A percentile compares a stretch with the other conserved stretches of the same genome.
phyloP scores from a whole-genome alignment of 2,888 invertebrate genomes.

The Holacanthella duospinosa region DNA sequence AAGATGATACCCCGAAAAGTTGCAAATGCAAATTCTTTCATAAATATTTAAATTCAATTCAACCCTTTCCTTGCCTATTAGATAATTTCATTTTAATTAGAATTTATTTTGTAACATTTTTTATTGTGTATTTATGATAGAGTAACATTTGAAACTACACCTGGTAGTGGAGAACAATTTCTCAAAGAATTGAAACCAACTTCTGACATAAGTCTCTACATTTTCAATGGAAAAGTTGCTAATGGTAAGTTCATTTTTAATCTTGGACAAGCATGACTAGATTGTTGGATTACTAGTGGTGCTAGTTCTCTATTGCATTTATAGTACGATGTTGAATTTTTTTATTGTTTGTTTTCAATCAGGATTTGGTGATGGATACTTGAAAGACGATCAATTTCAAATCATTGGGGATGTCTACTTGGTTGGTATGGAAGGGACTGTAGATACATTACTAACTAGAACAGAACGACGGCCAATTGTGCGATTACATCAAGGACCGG shows the following conservation, averaged over 20 bases:
- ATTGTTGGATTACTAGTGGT: no score
- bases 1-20: no score
- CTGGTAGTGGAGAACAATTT: slow-evolving; percentile 16
- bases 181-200: slow-evolving; percentile 10
- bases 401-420: slow-evolving; percentile 19
- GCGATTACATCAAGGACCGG: slow-evolving; percentile 13
- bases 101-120: not conserved
- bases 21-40: not conserved
- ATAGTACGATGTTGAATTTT: not conserved
- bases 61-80: not conserved
- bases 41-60: not conserved
- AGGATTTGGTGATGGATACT: slow-evolving; percentile 29
- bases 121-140: slow-evolving; percentile 4
- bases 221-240: slow-evolving; percentile 28
- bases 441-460: slow-evolving; percentile 22
- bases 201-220: slow-evolving; percentile 17
- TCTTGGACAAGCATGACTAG: no score
- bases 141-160: slow-evolving; percentile 19
- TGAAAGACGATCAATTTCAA: slow-evolving; percentile 15
- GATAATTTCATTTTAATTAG: not conserved
- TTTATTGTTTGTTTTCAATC: not conserved
- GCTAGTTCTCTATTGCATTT: not conserved
- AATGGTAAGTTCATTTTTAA: slow-evolving; percentile 24
- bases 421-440: slow-evolving; percentile 25
- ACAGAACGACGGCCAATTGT: slow-evolving; percentile 20